Base-by-base conservation (phyloP, 1,140 invertebrate species). In the Macrocentrus cingulum region DNA sequence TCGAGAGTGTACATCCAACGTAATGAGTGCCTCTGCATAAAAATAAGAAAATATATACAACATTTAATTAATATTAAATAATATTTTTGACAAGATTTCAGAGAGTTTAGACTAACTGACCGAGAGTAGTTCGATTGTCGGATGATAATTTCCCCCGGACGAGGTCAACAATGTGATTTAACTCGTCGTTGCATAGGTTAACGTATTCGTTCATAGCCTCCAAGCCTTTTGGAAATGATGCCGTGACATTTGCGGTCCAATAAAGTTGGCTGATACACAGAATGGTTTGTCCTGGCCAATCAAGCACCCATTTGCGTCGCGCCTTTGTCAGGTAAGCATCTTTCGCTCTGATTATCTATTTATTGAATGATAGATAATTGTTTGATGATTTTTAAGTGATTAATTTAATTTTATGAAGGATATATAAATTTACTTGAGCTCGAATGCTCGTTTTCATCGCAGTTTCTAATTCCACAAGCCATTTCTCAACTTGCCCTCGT, bases 401-500 rank as follows among this genome's bases (percentile, higher is more conserved):
- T 15, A 45, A 20, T 19, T 18, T 18, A 18, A 45, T 45, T 2
- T 13, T 25, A 4, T n/a, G 13, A 20, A 48, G 23, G 78, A 66
- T 2, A 29, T 16, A 25, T 55, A 11, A 20, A 2, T 37, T 66
- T 34, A 90, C 84, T 69, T 84, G 84, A 37, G 88, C 84, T 69
- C 91, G 87, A 1, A 98, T 82, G 23, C 93, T 96, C 50, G 86
- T 87, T 68, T 95, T 92, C 94, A 98, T 98, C 39, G 87, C 83
- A n/a, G 66, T 73, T 78, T 99, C 96, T 18, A 99, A 79, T 69
- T 98, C 91, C 1, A 94, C 74, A 1, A 99, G 81, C 96, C 96
- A 98, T 81, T 97, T 97, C 78, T 99, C 97, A 0, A 99, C 96
- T 77, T 95, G 92, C 49, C 96, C 95, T 68, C 92, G 83, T n/a